Evolutionary conservation across 1,140 invertebrate genomes (phyloP).

Genomic region (Leptopilina boulardi): DNA sequence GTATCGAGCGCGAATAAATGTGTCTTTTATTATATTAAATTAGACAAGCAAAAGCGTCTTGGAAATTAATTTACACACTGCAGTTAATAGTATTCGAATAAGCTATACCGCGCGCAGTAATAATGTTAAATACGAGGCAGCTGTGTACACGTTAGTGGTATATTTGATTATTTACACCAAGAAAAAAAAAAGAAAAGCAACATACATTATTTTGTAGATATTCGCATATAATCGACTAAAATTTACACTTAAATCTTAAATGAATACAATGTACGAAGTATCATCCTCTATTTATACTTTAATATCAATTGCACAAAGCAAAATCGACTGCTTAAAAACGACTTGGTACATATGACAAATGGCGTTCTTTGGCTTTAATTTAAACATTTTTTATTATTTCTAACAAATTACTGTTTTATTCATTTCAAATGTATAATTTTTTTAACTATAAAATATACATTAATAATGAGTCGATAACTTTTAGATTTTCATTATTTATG

Average conservation of each 20-base stretch:
- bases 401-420: too few species aligned
- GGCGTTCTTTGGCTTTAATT: too few species aligned
- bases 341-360: too few species aligned
- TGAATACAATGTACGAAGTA: neutral
- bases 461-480: too few species aligned
- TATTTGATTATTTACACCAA: neutral
- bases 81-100: neutral
- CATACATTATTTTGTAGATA: neutral
- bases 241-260: neutral
- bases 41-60: neutral
- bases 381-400: too few species aligned
- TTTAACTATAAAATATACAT: too few species aligned
- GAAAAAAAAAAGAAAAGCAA: neutral
- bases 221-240: neutral
- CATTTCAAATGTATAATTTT: too few species aligned
- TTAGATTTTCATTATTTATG: too few species aligned
- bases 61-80: conserved; percentile 4
- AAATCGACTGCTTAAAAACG: too few species aligned
- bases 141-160: neutral
- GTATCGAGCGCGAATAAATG: neutral
- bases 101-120: neutral
- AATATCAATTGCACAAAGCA: neutral
- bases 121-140: neutral
- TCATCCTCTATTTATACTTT: neutral
- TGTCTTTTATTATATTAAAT: neutral